Conservation (phyloP, 2,113 vertebrate species). For the Leiothrix lutea region DNA sequence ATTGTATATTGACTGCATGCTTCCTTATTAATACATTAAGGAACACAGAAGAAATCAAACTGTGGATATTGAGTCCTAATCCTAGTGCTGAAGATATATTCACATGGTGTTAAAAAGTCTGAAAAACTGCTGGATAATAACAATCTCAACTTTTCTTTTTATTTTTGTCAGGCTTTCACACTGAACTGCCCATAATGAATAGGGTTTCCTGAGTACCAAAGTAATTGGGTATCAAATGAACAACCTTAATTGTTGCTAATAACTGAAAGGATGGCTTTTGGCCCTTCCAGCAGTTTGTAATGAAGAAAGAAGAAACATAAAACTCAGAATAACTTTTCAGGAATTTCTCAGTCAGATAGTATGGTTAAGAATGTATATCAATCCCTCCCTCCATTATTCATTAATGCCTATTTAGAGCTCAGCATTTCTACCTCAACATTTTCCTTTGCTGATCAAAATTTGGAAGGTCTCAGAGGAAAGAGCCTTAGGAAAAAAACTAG, state of each 20-base stretch:
- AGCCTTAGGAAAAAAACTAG: neutral
- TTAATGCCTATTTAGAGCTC: neutral
- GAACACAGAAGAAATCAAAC: neutral
- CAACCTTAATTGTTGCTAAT: conserved; percentile 30
- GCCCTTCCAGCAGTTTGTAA: neutral
- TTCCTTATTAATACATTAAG: neutral
- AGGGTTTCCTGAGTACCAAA: conserved; percentile 9
- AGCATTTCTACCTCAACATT: neutral
- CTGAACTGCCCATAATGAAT: conserved; percentile 16
- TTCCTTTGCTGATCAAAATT: neutral
- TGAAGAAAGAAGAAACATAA: neutral
- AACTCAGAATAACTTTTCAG: conserved; percentile 8
- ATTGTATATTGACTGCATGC: neutral
- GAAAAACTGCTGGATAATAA: neutral
- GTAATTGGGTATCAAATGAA: conserved; percentile 39
- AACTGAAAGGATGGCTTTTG: conserved; percentile 6
- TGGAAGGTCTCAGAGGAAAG: neutral
- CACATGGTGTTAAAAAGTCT: neutral
- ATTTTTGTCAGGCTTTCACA: conserved; percentile 46
- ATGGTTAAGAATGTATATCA: neutral
- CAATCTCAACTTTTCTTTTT: neutral
- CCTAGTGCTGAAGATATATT: neutral
- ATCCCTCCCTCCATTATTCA: neutral
- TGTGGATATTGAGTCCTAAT: neutral
- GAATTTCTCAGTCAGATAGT: neutral